Conservation (phyloP, 2,113 vertebrate genomes). For the Myocastor coypus region DNA sequence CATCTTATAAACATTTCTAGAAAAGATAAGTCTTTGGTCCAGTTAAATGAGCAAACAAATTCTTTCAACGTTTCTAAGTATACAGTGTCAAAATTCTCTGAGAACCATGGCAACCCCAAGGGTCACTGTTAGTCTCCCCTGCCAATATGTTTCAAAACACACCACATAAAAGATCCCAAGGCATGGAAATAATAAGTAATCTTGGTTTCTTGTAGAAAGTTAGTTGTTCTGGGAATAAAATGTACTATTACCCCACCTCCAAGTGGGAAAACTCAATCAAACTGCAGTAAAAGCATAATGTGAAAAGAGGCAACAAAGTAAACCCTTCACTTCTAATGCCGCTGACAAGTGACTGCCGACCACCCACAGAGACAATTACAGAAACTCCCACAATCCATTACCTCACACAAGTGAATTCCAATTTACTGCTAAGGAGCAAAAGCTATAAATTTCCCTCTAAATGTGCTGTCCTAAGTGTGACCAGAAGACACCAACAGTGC, state of each 20-base stretch:
- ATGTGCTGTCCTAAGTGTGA: conserved; percentile 68
- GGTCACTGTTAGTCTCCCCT: conserved; percentile 56
- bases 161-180: conserved; percentile 68
- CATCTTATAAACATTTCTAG: conserved; percentile 53
- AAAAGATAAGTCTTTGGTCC: conserved; percentile 36
- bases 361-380: conserved; percentile 58
- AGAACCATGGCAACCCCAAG: conserved; percentile 39
- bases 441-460: conserved; percentile 71
- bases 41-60: conserved; percentile 61
- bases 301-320: conserved; percentile 61
- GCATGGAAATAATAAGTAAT: conserved; percentile 71
- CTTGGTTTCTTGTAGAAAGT: conserved; percentile 74
- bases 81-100: conserved; percentile 31
- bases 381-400: background rate
- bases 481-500: conserved; percentile 57
- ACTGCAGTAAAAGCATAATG: conserved; percentile 62
- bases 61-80: conserved; percentile 50
- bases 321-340: conserved; percentile 60
- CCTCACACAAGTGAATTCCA: conserved; percentile 59
- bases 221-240: conserved; percentile 79
- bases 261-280: conserved; percentile 73
- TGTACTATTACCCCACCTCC: conserved; percentile 15
- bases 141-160: conserved; percentile 68
- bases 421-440: conserved; percentile 65
- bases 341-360: conserved; percentile 63